Conservation (phyloP, 64 coral and sea anemone genomes). For the Pocillopora damicornis region DNA sequence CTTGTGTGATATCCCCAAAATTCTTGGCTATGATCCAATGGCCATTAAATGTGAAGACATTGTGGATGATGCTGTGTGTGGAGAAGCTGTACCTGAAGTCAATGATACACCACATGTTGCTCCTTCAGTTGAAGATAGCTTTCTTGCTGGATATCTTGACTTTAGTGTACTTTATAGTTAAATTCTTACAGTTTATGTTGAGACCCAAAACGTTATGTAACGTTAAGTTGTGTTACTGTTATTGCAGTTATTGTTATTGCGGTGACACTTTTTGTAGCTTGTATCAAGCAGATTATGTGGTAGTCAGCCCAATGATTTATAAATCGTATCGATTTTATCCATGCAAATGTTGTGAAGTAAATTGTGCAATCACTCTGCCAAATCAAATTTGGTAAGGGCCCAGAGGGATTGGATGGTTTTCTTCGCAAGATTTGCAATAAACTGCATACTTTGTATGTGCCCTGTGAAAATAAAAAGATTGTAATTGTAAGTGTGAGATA, state of each 20-base stretch:
- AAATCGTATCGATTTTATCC: slow-evolving; percentile 43
- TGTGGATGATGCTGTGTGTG: slow-evolving; percentile 81
- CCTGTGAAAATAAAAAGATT: background rate
- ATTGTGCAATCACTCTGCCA: background rate
- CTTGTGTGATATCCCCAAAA: slow-evolving; percentile 86
- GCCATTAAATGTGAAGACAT: slow-evolving; percentile 22
- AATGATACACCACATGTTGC: slow-evolving; percentile 42
- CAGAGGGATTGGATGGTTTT: background rate
- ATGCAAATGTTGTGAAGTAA: background rate
- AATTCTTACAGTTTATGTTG: slow-evolving; percentile 37
- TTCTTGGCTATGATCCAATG: slow-evolving; percentile 95
- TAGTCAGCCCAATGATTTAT: slow-evolving; percentile 27
- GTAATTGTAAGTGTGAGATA: background rate
- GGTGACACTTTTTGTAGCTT: slow-evolving; percentile 61
- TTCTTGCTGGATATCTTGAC: slow-evolving; percentile 17
- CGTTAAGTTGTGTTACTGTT: slow-evolving; percentile 18
- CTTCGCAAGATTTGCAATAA: background rate
- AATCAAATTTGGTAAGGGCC: background rate
- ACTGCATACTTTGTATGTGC: slow-evolving; percentile 32
- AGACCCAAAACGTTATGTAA: slow-evolving; percentile 48
- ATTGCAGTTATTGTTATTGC: background rate
- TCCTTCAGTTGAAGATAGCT: slow-evolving; percentile 45
- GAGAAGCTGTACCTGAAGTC: slow-evolving; percentile 61
- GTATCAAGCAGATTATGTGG: slow-evolving; percentile 73
- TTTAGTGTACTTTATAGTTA: slow-evolving; percentile 50